Conservation (phyloP, 2,797 vertebrate species). For the Acomys russatus region DNA sequence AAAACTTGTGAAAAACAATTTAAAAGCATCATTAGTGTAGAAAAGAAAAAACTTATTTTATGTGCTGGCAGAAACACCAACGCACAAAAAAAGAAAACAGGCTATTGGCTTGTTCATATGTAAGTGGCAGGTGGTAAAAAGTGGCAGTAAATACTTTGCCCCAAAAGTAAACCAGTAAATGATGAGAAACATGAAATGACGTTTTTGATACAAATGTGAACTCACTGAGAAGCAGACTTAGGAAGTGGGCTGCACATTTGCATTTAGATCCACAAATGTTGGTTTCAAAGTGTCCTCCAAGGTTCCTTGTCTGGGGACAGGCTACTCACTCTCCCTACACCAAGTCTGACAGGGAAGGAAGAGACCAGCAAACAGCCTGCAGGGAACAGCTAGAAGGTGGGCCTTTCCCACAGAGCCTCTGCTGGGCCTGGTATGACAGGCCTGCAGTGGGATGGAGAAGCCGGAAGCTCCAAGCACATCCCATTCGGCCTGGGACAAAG, state of each 20-base stretch:
- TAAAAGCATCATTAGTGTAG: constrained; percentile 33
- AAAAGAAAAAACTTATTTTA: background rate
- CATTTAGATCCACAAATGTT: background rate
- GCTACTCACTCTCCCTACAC: too few species aligned
- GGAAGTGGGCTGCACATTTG: background rate
- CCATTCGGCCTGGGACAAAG: background rate
- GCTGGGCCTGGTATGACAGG: too few species aligned
- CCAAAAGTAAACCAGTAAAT: constrained; percentile 53
- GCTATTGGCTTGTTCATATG: constrained; percentile 9
- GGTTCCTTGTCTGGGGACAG: background rate
- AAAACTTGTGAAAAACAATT: constrained; percentile 57
- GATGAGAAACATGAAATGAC: constrained; percentile 17
- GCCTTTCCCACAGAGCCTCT: background rate
- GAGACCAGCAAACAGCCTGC: background rate
- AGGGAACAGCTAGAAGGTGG: background rate
- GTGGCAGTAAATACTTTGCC: background rate
- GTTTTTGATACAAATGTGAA: background rate
- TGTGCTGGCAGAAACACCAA: background rate
- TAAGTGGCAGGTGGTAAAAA: background rate
- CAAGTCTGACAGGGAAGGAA: background rate
- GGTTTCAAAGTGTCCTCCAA: background rate
- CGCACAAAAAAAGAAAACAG: background rate
- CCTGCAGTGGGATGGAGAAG: background rate
- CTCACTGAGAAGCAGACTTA: too few species aligned
- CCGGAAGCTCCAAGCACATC: background rate